Evolutionary conservation across 2,113 vertebrate species (phyloP), one percentile per base, ranked within the genome.

Genomic region (Hippocampus comes): DNA sequence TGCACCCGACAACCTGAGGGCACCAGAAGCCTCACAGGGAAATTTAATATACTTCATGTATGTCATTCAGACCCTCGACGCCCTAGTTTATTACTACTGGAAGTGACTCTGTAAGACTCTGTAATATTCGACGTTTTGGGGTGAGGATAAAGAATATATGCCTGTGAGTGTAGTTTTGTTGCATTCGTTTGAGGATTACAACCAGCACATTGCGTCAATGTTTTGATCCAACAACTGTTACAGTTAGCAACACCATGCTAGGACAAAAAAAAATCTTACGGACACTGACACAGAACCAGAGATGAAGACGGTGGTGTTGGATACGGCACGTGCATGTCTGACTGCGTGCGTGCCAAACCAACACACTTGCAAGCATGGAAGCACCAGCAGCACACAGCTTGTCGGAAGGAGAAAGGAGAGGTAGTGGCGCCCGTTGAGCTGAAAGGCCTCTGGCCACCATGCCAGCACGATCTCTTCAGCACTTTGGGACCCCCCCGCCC

Each of bases 391-490:
- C 72, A 70, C 60, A 74, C 63, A 17, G 79, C 72, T 80, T 68
- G 74, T 81, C 49, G 70, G 77, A 76, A 75, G 68, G 74, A 65
- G 63, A 74, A 60, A 42, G 68, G 61, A 81, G 87, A 89, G 80
- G 79, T 83, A 84, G 86, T 78, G 75, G 72, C 76, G 77, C 85
- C 81, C 76, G 59, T 73, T 79, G 77, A 82, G 71, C 82, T 75
- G 73, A 87, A 91, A 85, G 78, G 88, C 91, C 91, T 86, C 86
- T 90, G 90, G 91, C 87, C 86, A 90, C 89, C 87, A 90, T 87
- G 91, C 89, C 91, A 93, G 83, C 79, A 76, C 87, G 48, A 92
- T 93, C 81, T 85, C 90, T 86, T 91, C 90, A 90, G 76, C 81
- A 84, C 84, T 77, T 79, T 65, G 27, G 85, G 87, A 88, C 87